A percentile compares a stretch with the other conserved stretches of the same genome.
phyloP scores from a whole-genome alignment of 1,140 invertebrate species.

The Bombyx mandarina region DNA sequence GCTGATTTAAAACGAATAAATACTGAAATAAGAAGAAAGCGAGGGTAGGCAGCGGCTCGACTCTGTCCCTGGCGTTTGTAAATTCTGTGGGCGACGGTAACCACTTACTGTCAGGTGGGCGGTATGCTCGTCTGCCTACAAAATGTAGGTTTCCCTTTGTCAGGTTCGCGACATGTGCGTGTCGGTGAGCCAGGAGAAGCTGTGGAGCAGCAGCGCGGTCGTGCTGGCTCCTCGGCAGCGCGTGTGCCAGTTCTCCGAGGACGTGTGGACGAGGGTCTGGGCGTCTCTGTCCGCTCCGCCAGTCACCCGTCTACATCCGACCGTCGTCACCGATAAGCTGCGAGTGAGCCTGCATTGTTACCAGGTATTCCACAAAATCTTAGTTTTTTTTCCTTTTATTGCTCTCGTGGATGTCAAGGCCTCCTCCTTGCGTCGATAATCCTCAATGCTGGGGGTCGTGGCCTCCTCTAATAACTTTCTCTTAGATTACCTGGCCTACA shows the following conservation, averaged over 20 bases:
- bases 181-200: slow-evolving; percentile 75
- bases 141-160: not conserved
- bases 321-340: slow-evolving; percentile 77
- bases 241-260: slow-evolving; percentile 81
- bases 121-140: not conserved
- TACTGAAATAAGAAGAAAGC: no score
- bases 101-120: no score
- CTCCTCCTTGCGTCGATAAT: no score
- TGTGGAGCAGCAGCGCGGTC: slow-evolving; percentile 87
- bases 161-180: slow-evolving; percentile 58
- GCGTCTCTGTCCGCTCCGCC: slow-evolving; percentile 73
- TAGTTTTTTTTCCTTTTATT: not conserved
- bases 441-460: no score
- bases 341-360: slow-evolving; percentile 85
- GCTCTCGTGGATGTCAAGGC: no score
- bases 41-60: no score
- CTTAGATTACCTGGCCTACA: no score
- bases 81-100: no score
- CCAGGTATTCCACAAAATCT: slow-evolving; percentile 68
- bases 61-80: no score
- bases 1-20: no score
- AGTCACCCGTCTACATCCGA: slow-evolving; percentile 76
- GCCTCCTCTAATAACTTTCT: no score
- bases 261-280: slow-evolving; percentile 88
- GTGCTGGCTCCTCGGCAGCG: slow-evolving; percentile 85